These are phyloP conservation scores for Dicrurus megarhynchus DNA, from an alignment of 2,113 vertebrate genomes.

Conservation along the genomic window DNA sequence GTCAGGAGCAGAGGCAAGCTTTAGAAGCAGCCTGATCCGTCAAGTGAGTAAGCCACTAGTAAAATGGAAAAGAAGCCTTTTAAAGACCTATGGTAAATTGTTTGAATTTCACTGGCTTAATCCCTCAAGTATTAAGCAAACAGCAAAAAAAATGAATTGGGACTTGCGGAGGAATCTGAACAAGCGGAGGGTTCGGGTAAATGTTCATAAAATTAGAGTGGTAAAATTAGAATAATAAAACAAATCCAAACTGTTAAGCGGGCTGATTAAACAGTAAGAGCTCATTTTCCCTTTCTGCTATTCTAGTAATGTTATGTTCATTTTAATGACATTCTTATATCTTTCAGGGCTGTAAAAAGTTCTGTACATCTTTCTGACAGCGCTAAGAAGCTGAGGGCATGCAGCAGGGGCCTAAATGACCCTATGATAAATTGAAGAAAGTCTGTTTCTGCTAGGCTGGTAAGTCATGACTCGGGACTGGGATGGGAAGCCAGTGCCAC, in stretches of 20 bases:
- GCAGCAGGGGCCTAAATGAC: not conserved
- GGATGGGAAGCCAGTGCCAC: not conserved
- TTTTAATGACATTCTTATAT: conserved; percentile 11
- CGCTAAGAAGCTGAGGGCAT: not conserved
- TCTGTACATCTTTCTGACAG: not conserved
- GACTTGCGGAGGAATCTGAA: not conserved
- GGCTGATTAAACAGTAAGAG: conserved; percentile 35
- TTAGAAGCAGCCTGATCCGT: not conserved
- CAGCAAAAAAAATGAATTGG: not conserved
- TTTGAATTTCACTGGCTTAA: conserved; percentile 22
- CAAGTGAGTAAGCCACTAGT: not conserved
- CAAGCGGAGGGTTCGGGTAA: not conserved
- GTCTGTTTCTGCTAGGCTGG: not conserved
- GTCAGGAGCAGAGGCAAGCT: not conserved
- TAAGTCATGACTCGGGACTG: rapidly evolving
- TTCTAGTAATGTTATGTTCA: not conserved
- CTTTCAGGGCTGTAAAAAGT: not conserved
- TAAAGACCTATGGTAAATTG: not conserved
- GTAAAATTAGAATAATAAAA: conserved; percentile 44
- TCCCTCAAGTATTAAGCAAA: conserved; percentile 41
- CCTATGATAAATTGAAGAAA: not conserved
- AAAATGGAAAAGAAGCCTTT: not conserved
- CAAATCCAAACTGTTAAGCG: conserved; percentile 19
- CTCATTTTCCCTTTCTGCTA: not conserved
- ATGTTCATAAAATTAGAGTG: not conserved